Conservation (phyloP, 2,113 vertebrate genomes). For the Nestor notabilis region DNA sequence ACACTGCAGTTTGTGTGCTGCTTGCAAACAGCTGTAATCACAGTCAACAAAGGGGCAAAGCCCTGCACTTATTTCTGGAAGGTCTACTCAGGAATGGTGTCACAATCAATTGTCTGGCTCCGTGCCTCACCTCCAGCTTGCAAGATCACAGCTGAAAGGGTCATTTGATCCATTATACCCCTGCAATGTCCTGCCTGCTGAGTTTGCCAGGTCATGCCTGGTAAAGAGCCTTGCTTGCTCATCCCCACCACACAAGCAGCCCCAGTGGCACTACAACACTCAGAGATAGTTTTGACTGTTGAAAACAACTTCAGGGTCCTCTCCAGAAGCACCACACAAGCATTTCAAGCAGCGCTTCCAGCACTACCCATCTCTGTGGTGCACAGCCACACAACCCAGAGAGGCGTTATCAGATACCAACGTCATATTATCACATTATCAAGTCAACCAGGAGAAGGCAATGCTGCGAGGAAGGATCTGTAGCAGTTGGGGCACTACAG, state of each 20-base stretch:
- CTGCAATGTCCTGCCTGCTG: rapidly evolving
- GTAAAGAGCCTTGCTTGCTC: background rate
- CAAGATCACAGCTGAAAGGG: background rate
- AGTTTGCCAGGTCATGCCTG: background rate
- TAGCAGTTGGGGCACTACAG: background rate
- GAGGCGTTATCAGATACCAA: background rate
- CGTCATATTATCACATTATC: background rate
- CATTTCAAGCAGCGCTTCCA: background rate
- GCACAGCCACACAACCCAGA: background rate
- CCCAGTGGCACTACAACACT: background rate
- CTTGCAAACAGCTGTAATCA: background rate
- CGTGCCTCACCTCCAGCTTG: background rate
- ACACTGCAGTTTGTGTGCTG: background rate
- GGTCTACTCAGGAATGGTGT: background rate
- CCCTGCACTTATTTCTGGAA: background rate
- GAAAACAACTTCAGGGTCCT: background rate
- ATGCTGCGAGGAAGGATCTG: background rate
- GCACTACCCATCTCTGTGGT: background rate
- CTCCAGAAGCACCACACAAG: background rate
- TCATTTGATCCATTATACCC: rapidly evolving
- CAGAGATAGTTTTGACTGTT: background rate
- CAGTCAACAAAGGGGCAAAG: background rate
- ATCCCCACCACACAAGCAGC: background rate
- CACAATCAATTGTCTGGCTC: background rate
- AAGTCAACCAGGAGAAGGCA: background rate